Percentiles rank a stretch among this genome's conserved stretches.
These are phyloP conservation scores for Adoxophyes honmai DNA, from an alignment of 1,140 invertebrate species.

Conservation along the genomic window DNA sequence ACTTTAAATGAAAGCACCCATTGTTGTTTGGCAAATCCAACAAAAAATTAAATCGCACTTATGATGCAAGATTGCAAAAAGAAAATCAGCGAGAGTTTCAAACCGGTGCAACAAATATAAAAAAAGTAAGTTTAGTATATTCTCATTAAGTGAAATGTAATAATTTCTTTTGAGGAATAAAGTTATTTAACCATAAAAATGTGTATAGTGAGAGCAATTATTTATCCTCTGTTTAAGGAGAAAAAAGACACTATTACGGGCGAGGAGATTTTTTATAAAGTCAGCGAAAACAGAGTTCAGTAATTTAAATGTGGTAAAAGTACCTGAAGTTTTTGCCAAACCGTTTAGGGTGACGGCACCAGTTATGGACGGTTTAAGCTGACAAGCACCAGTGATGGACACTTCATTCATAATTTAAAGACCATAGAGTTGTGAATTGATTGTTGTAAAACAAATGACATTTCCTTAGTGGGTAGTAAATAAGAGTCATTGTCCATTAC, in stretches of 20 bases:
- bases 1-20: neutral
- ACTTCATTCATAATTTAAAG: no score
- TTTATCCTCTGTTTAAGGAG: neutral
- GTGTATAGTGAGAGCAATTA: neutral
- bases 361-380: no score
- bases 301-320: neutral
- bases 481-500: no score
- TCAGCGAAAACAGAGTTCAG: neutral
- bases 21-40: neutral
- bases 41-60: neutral
- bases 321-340: neutral
- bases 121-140: no score
- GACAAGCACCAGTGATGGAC: no score
- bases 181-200: no score
- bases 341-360: no score
- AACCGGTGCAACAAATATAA: neutral
- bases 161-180: no score
- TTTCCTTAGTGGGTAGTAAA: no score
- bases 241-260: constrained; percentile 1
- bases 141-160: no score
- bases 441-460: no score
- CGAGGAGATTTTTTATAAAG: constrained; percentile 1
- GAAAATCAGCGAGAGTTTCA: constrained; percentile 2
- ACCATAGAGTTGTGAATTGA: no score
- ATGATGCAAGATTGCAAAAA: neutral